phyloP scores from a whole-genome alignment of 2,797 vertebrate species.

The Trematomus bernacchii region DNA sequence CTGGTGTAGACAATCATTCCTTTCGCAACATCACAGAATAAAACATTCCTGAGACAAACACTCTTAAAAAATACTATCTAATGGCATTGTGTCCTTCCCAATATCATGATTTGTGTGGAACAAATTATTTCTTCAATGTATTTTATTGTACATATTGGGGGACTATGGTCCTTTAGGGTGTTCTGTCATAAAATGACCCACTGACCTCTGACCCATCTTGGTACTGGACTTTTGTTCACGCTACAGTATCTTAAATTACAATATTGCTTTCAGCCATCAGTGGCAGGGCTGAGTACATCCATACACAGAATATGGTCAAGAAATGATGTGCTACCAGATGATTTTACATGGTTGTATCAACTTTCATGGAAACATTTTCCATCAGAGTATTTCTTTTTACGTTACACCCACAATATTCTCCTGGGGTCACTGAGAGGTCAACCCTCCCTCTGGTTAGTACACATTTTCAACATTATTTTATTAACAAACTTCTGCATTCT shows the following conservation, averaged over 20 bases:
- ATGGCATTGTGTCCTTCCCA: not conserved
- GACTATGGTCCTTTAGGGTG: not conserved
- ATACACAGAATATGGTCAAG: not conserved
- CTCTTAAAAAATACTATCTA: not conserved
- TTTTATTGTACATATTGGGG: not conserved
- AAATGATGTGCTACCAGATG: slow-evolving; percentile 20
- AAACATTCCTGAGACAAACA: not conserved
- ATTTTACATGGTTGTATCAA: slow-evolving; percentile 27
- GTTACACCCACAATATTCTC: slow-evolving; percentile 10
- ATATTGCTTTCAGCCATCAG: slow-evolving; percentile 33
- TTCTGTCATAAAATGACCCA: not conserved
- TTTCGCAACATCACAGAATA: not conserved
- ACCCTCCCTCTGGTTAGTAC: slow-evolving; percentile 5
- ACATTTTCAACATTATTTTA: slow-evolving; percentile 35
- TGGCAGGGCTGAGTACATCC: not conserved
- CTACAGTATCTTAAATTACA: slow-evolving; percentile 14
- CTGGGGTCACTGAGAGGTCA: slow-evolving; percentile 24
- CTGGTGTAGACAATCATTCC: not conserved
- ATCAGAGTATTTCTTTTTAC: slow-evolving; percentile 23
- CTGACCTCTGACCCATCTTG: not conserved
- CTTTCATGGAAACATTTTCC: slow-evolving; percentile 28
- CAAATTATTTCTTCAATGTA: not conserved
- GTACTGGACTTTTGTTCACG: slow-evolving; percentile 6
- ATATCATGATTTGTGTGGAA: not conserved
- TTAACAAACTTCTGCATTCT: slow-evolving; percentile 19